Base-by-base conservation (phyloP, 2,888 invertebrate species). In the Sussaba pulchella region DNA sequence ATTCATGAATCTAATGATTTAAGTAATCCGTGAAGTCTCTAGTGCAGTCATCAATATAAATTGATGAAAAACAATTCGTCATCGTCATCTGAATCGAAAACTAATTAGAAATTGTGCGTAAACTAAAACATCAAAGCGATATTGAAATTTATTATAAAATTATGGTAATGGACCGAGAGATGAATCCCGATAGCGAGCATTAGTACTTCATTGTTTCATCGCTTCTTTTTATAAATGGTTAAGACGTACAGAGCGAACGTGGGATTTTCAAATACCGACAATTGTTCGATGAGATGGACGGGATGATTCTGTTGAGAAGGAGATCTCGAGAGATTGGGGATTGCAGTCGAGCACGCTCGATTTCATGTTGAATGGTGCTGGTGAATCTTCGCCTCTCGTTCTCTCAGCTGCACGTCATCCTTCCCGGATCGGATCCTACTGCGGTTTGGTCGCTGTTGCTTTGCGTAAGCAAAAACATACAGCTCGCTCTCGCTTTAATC, bases 381-480 rank as follows among this genome's bases (percentile, higher is more conserved):
- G 69, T 69, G 69, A 69, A 69, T 69, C 52, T 41, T 69, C 43
- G 17, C 26, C 54, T 54, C 52, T 54, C 54, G 69, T 54, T 54
- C 31, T 69, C 54, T 54, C 54, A 41, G 41, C 43, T 36, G 41
- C 17, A 26, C 26, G 17, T 39, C 10, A 26, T 45, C 64, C 17
- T 17, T 17, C 19, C 39, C 39, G 52, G 21, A 39, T 67, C 36
- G 14, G 50, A 19, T 67, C 39, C 50, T 39, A 36, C 21, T 50
- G 50, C 12, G 19, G 21, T 36, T 21, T 9, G 24, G 50, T 21
- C 21, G 39, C 14, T 14, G 19, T 50, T 19, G 50, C 39, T 52
- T 21, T 21, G 50, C 39, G 21, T 39, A 21, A 67, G 21, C 52
- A 50, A 36, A 52, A 36, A 39, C n/a, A 24, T 14, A 54, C 26